Evolutionary conservation across 2,797 vertebrate species (phyloP), one percentile per base, ranked within the genome.

Genomic region (Gallinago solitaria): DNA sequence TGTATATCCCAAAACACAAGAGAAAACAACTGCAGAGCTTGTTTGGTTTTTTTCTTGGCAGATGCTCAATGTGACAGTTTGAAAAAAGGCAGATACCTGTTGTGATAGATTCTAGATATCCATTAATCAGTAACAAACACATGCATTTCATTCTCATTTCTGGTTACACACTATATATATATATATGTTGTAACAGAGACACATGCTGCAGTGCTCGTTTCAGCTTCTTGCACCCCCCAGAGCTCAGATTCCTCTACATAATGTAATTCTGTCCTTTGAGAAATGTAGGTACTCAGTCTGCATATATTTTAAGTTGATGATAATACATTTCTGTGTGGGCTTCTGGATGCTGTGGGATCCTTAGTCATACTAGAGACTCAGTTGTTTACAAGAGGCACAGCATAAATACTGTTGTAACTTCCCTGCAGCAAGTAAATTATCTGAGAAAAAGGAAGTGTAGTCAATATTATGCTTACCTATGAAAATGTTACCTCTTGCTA

Each of bases 281-380:
- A 56, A 51, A 1, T 32, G n/a, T 6, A 78, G 65, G 9, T 56
- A 14, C 32, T 73, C 30, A 39, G 35, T 12, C 70, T 73, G 54
- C 12, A 7, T 0, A 0, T 27, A 3, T 32, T 71, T 70, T 35
- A 57, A 30, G 16, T 5, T 50, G 37, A 18, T 51, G 33, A 5
- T 13, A 37, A 0, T 41, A 2, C 33, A 4, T 59, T 73, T 59
- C 33, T 78, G 65, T 7, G 9, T 25, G 74, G 73, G 39, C 8
- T 57, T 53, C 80, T 71, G 41, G 30, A 8, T 81, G 48, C 75
- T 77, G 39, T 33, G 21, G 30, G 63, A 51, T 84, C 51, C 39
- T 82, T 9, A 25, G 10, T 45, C 19, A 14, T 50, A 32, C 21
- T 3, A 6, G 67, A 59, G 17, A 16, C 43, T 73, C 59, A 23